These are phyloP conservation scores for Nephrocerus scutellatus DNA, from an alignment of 2,888 invertebrate species.

Conservation along the genomic window DNA sequence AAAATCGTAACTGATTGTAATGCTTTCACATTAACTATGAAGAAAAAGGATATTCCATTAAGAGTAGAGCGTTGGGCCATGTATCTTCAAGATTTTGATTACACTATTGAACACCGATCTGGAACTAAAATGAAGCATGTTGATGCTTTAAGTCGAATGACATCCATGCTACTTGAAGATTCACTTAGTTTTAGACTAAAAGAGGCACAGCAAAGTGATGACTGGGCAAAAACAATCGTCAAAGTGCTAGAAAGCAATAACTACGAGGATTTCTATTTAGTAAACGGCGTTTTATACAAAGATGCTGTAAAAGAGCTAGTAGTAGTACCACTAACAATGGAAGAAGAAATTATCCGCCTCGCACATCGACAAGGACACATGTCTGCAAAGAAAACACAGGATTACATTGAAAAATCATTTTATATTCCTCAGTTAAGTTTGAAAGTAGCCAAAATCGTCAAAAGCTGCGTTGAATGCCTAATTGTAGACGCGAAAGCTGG, in stretches of 20 bases:
- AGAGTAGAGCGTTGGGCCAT: slow-evolving; percentile 15
- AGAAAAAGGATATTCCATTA: slow-evolving; percentile 26
- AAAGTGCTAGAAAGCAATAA: neutral
- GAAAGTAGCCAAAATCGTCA: slow-evolving; percentile 2
- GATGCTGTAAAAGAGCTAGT: slow-evolving; percentile 14
- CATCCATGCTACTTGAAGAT: slow-evolving; percentile 10
- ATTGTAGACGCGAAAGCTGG: slow-evolving; percentile 26
- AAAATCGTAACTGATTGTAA: slow-evolving; percentile 34
- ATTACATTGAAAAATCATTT: slow-evolving; percentile 26
- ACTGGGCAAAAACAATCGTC: neutral
- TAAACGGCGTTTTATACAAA: slow-evolving; percentile 9
- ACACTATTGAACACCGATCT: slow-evolving; percentile 13
- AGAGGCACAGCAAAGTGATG: neutral
- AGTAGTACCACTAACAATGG: slow-evolving; percentile 33
- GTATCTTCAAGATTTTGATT: slow-evolving; percentile 15
- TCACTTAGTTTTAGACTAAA: slow-evolving; percentile 2
- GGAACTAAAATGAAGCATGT: slow-evolving; percentile 18
- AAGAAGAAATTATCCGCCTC: slow-evolving; percentile 30
- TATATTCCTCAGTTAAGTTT: slow-evolving; percentile 19
- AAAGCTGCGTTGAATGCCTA: slow-evolving; percentile 13
- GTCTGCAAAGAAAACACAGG: slow-evolving; percentile 26
- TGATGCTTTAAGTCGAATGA: slow-evolving; percentile 19
- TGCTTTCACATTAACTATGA: slow-evolving; percentile 32
- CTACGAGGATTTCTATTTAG: neutral
- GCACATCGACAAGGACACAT: slow-evolving; percentile 39